A percentile compares a stretch with the other conserved stretches of the same genome.
Evolutionary conservation across 2,888 invertebrate species (phyloP).

Genomic region (Drosophila tanythrix): DNA sequence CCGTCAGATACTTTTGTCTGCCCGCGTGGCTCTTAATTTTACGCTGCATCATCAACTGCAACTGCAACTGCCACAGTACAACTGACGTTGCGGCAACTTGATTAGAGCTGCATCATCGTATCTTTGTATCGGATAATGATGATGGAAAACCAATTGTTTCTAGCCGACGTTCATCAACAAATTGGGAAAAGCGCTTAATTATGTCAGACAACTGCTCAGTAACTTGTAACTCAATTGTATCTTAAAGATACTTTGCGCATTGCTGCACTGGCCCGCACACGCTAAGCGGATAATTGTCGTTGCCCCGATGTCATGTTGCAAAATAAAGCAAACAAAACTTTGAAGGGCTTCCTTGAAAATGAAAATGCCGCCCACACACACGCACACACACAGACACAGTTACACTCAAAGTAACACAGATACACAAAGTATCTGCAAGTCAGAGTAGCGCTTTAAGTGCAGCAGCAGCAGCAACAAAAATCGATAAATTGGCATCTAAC

Average conservation of each 20-base stretch:
- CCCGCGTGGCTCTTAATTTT: constrained; percentile 54
- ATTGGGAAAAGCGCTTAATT: constrained; percentile 65
- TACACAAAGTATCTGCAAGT: constrained; percentile 44
- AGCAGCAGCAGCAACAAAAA: constrained; percentile 37
- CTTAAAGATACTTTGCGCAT: constrained; percentile 74
- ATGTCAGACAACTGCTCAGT: constrained; percentile 45
- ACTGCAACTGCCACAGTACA: constrained; percentile 9
- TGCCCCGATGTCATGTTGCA: constrained; percentile 47
- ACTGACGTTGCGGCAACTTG: constrained; percentile 31
- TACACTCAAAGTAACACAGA: constrained; percentile 31
- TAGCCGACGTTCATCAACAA: constrained; percentile 60
- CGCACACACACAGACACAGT: constrained; percentile 20
- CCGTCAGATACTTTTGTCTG: constrained; percentile 60
- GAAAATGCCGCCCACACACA: constrained; percentile 50
- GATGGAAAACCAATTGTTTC: constrained; percentile 69
- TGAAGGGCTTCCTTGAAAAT: constrained; percentile 78
- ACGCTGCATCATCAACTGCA: constrained; percentile 59
- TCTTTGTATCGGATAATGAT: constrained; percentile 33
- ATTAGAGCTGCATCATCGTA: constrained; percentile 28
- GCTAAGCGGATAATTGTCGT: constrained; percentile 75
- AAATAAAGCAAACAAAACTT: constrained; percentile 79
- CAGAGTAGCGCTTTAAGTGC: constrained; percentile 21
- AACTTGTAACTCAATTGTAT: constrained; percentile 61
- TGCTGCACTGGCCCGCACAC: constrained; percentile 70
- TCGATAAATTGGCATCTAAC: constrained; percentile 62